A percentile compares a stretch with the other conserved stretches of the same genome.
These are phyloP conservation scores for Tetrax tetrax DNA, from an alignment of 2,113 vertebrate genomes.

Conservation along the genomic window DNA sequence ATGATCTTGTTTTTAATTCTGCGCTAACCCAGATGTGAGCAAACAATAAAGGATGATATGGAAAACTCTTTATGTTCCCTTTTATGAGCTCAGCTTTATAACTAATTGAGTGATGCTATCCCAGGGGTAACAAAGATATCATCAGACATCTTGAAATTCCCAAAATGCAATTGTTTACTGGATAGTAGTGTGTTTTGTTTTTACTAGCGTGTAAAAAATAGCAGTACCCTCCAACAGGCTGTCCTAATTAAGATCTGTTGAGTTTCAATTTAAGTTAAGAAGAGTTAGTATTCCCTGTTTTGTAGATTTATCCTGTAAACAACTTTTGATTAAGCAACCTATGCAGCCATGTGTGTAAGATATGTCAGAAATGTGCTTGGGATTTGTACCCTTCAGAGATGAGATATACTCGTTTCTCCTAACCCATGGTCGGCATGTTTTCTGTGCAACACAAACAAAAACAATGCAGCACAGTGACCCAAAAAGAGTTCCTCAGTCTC, in stretches of 20 bases:
- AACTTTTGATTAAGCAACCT: not conserved
- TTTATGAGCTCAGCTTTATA: not conserved
- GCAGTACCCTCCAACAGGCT: not conserved
- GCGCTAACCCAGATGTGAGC: not conserved
- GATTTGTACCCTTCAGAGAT: not conserved
- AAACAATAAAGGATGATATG: not conserved
- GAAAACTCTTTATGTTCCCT: not conserved
- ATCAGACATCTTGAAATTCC: not conserved
- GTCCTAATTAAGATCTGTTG: not conserved
- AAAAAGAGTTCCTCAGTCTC: not conserved
- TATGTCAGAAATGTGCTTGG: rapidly evolving
- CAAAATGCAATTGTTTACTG: not conserved
- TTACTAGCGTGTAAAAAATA: not conserved
- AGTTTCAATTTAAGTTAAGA: not conserved
- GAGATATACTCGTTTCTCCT: rapidly evolving
- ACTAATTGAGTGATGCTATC: not conserved
- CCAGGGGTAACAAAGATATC: rapidly evolving
- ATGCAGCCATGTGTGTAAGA: not conserved
- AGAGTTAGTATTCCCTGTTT: not conserved
- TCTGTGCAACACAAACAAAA: not conserved
- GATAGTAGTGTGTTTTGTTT: not conserved
- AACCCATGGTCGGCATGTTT: not conserved
- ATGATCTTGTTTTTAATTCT: not conserved
- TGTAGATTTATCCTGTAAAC: not conserved
- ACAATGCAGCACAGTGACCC: not conserved